Evolutionary conservation across 2,113 vertebrate species (phyloP), one percentile per base, ranked within the genome.

Genomic region (Alexandromys fortis): DNA sequence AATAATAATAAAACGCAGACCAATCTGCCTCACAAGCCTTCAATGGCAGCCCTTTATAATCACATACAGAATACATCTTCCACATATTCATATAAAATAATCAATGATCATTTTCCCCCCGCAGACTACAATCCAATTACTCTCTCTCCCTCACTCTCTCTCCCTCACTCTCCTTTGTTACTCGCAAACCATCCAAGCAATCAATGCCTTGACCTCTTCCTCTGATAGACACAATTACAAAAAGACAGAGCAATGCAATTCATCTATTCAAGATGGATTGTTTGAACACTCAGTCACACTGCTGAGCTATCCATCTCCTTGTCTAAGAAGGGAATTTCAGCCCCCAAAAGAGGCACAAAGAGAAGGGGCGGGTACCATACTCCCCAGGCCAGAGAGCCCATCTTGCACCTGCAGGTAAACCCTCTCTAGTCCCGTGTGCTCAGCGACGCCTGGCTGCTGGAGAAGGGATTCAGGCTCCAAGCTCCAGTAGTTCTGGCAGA

Each of bases 111-210:
- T 97, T 98, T 98, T 96, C 97, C 91, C 87, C 68, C 91, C 9
- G 5, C 77, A 13, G 98, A 96, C 92, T 97, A 94, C 97, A 95
- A 96, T 97, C 97, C 98, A 91, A 68, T 98, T 98, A 96, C 97
- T 98, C 96, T 96, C 95, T 93, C 86, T 97, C 97, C 94, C 97
- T 98, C 94, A 13, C 97, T 93, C 97, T 98, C 52, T 97, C 94
- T 98, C 94, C 58, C 92, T 93, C 96, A 77, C 94, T 98, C 94
- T 98, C 96, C 97, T 97, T 97, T 95, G 91, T 97, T 98, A 97
- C 98, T 98, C 97, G 97, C 97, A 98, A 98, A 98, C 98, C 98
- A 98, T 95, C 97, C 98, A 97, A 98, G 97, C 98, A 98, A 97
- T 98, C 98, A 86, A 98, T 98, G 98, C 92, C 96, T 95, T 98